Base-by-base conservation (phyloP, 2,113 vertebrate genomes). In the Aptenodytes patagonicus region DNA sequence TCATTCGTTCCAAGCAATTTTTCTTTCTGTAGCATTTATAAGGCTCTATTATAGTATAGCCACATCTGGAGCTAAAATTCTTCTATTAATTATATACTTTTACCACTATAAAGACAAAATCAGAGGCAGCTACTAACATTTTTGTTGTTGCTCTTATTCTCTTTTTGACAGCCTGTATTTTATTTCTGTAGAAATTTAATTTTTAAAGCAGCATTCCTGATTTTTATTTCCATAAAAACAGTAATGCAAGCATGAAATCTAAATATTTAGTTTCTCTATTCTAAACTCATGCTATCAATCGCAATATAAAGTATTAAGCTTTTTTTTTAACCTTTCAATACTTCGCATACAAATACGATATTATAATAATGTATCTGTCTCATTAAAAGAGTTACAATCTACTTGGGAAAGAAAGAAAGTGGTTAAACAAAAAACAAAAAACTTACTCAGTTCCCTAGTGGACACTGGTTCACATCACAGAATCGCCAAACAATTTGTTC, bases 11-110 rank as follows among this genome's bases (percentile, higher is more conserved):
- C 98, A 98, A 98, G 98, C 98, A 98, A 98, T 98, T 98, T 98
- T 98, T 98, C 98, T 98, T 99, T 98, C 98, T 98, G 98, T 98
- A 98, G 98, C 98, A 92, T 99, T 99, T 99, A 99, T 99, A 99
- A 99, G 99, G 98, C 99, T 99, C 99, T 98, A 99, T 99, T 99
- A 99, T 99, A 99, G 99, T 99, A 98, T 99, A 99, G 99, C 99
- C 99, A 99, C 99, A 99, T 99, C 99, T 99, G 98, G 99, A 99
- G 99, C 98, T 98, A 98, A 98, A 99, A 99, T 99, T 98, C 97
- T 97, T 98, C 97, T 98, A 98, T 98, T 98, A 98, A 98, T 98
- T 98, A 98, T 97, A 98, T 97, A 98, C 98, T 98, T 98, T 98
- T 98, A 98, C 96, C 97, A 98, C 96, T 87, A 97, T 93, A 97